Evolutionary conservation across 2,113 vertebrate species (phyloP), one percentile per base, ranked within the genome.

Genomic region (Rhadina sibilatrix): DNA sequence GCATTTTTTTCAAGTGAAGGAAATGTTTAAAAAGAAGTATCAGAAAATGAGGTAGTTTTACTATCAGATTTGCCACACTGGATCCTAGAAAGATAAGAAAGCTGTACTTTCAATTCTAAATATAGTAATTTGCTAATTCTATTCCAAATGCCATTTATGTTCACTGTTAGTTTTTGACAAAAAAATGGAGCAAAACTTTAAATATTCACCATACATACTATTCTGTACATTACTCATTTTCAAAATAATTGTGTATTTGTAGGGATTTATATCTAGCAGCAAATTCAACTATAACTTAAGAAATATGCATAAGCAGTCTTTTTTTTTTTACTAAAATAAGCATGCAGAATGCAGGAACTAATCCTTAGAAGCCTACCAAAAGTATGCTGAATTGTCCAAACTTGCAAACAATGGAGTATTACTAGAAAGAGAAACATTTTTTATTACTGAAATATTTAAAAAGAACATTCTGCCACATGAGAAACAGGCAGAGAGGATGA

Each of bases 321-420:
- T 61, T 93, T 75, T 40, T 59, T 93, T 75, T 40, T 59, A 16
- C 76, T 80, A 92, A 92, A 95, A 94, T n/a, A 87, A 90, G 54
- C 14, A 66, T 23, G 15, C 15, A 40, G 38, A 57, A 79, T 40
- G n/a, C 30, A 82, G 70, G 37, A 95, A 57, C 27, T 88, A 69
- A 65, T 79, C 23, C 46, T 95, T 71, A 87, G 56, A 83, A 89
- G 68, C 6, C 35, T 53, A 71, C 50, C 24, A 72, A 12, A 86
- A 76, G 40, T 77, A 71, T 52, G 27, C 22, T 85, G 40, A 85
- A 65, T 79, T 93, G 35, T 80, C 54, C 35, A 80, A 82, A 75
- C 15, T 59, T 66, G 57, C 20, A 56, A 90, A 83, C n/a, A 93
- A 70, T 33, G 6, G 30, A 2, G 0, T 70, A 68, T 70, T 83